A percentile compares a stretch with the other conserved stretches of the same genome.
phyloP scores from a whole-genome alignment of 2,888 invertebrate species.

The Therioaphis trifolii region DNA sequence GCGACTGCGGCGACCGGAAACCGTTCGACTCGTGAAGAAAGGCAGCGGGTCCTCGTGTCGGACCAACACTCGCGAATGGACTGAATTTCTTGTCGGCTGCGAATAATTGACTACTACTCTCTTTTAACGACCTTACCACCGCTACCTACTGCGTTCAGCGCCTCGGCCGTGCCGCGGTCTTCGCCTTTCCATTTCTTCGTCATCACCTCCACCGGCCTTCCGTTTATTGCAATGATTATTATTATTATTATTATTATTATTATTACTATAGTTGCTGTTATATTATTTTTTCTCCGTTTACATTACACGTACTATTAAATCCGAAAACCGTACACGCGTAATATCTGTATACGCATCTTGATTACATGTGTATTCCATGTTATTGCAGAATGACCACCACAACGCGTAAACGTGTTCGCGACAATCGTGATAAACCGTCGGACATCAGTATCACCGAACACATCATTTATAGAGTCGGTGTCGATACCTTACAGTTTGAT shows the following conservation, averaged over 20 bases:
- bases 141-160: conserved; percentile 46
- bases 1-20: background rate
- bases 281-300: too few species aligned
- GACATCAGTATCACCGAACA: too few species aligned
- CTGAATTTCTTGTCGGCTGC: conserved; percentile 59
- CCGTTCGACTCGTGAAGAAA: conserved; percentile 34
- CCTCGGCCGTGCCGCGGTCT: conserved; percentile 56
- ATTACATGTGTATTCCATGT: too few species aligned
- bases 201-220: conserved; percentile 18
- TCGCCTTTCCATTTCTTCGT: conserved; percentile 47
- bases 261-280: too few species aligned
- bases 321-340: too few species aligned
- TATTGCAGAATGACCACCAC: too few species aligned
- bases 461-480: too few species aligned
- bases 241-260: background rate
- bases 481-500: too few species aligned
- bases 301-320: too few species aligned
- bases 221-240: conserved; percentile 14
- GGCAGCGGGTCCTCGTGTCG: conserved; percentile 57
- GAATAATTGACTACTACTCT: conserved; percentile 55
- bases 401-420: too few species aligned
- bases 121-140: conserved; percentile 61
- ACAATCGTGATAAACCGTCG: too few species aligned
- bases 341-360: too few species aligned
- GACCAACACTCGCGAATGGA: conserved; percentile 61